Evolutionary conservation across 1,140 invertebrate genomes (phyloP), one percentile per base, ranked within the genome.

Genomic region (Acromyrmex charruanus): DNA sequence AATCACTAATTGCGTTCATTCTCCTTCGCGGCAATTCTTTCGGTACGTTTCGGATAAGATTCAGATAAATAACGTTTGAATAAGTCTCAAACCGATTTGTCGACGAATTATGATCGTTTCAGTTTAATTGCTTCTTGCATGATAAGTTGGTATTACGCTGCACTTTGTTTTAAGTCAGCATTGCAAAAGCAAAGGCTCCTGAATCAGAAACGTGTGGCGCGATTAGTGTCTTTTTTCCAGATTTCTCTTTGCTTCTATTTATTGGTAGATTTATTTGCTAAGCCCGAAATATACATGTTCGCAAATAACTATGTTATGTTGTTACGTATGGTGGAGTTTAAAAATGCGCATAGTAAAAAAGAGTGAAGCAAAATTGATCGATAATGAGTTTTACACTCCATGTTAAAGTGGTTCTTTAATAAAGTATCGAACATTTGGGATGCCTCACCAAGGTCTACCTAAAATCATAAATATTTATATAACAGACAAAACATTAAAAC

Each of bases 41-140:
- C 55, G 25, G 25, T 44, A 21, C 25, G 21, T 55, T 39, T 72
- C 55, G 44, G 55, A 72, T 82, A 68, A 72, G 66, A 72, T 72
- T 82, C 25, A 25, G 25, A 82, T 74, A 82, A 74, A 82, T 82
- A 74, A 49, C 55, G 25, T 82, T 82, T 61, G 53, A 21, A 12
- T 35, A 35, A 39, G 28, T 49, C 53, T 44, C 25, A 35, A n/a
- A 82, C 58, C 68, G 80, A 74, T 72, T 72, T 25, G 35, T n/a
- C 51, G 5, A 10, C 14, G 18, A 58, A 25, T 68, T 28, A 14
- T 21, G 35, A 21, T 59, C 74, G 68, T 72, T 59, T 25, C 49
- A 74, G 53, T 82, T 72, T 74, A 82, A 82, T 82, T 49, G 39
- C 80, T 49, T 44, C 49, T 39, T 74, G 80, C 80, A 49, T 82